Base-by-base conservation (phyloP, 2,888 invertebrate species). In the Molorchus minor region DNA sequence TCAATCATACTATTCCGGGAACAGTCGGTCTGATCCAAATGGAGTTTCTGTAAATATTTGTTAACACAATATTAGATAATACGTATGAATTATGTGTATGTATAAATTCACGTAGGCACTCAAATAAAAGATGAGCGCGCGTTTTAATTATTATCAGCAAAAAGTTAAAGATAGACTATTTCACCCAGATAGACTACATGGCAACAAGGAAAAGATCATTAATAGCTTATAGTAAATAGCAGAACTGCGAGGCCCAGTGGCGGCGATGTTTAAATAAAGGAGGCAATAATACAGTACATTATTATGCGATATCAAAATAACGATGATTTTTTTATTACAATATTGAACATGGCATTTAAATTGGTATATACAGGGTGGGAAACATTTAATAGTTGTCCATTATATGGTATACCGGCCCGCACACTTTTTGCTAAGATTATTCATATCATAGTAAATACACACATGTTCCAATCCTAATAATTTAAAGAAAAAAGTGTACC, bases 151-250 rank as follows among this genome's bases (percentile, higher is more conserved):
- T 38, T 49, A 49, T 49, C 49, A 38, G 25, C 29, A 21, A 38
- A 49, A 49, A 49, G 49, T 49, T 49, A 49, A 49, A 49, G 49
- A 49, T 49, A 49, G 49, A 49, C 45, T 17, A 49, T 49, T 49
- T 49, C 33, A 49, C 38, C 21, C 49, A 36, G 47, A 49, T 49
- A 49, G 49, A 49, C 49, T 49, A 49, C 49, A 49, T 49, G 49
- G 49, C 49, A 49, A 49, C 49, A 49, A 33, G 49, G 49, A 49
- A 49, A 21, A 49, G 35, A 21, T 21, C 25, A 25, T n/a, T n/a
- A 25, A 8, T 4, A 25, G 8, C 25, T 4, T 47, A 19, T 19
- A 35, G 36, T 49, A 49, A 21, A n/a, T n/a, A n/a, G n/a, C n/a
- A n/a, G n/a, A n/a, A n/a, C 13, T 38, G 25, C 17, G 29, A 38